Base-by-base conservation (phyloP, 2,797 vertebrate genomes). In the Acipenser transmontanus region DNA sequence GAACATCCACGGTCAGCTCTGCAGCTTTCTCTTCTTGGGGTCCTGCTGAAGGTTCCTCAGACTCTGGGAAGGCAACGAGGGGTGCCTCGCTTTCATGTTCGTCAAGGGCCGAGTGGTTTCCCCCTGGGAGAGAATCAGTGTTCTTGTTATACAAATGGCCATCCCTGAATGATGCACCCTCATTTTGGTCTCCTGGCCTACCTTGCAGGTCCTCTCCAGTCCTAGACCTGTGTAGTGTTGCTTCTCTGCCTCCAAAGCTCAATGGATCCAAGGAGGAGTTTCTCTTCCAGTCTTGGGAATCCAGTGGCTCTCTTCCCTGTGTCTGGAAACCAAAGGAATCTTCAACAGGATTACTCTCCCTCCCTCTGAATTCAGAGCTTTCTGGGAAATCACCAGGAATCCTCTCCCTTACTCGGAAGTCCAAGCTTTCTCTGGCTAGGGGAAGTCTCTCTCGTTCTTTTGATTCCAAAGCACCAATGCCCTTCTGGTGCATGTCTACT, bases 401-500 rank as follows among this genome's bases (percentile, higher is more conserved):
- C 12, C 76, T 71, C 7, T 84, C 81, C 66, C 76, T 74, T 49
- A 85, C 79, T 61, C 76, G 81, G 74, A 89, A 88, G 11, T 76
- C 78, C 70, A 6, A 77, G 69, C 66, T 81, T 82, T 72, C 74
- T 75, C 80, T 83, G 66, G 77, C 80, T 79, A 82, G 77, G 70
- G 86, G 78, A 77, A 91, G 89, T 73, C 81, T 84, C 56, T 93
- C 89, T 69, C 88, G 89, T 14, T 85, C 88, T 78, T 88, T 84
- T 69, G 82, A 80, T 66, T 87, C 85, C 73, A 87, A 77, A 70
- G 84, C 69, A 69, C 85, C 67, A 66, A 84, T 86, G 76, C 91
- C 82, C 64, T 84, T 69, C 48, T 72, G 7, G 49, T 78, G 70
- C 6, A 69, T 63, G 49, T 57, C 54, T 13, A 57, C 14, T n/a